Percentiles rank a stretch among this genome's conserved stretches.
Evolutionary conservation across 2,888 invertebrate genomes (phyloP).

Genomic region (Petrophora chlorosata): DNA sequence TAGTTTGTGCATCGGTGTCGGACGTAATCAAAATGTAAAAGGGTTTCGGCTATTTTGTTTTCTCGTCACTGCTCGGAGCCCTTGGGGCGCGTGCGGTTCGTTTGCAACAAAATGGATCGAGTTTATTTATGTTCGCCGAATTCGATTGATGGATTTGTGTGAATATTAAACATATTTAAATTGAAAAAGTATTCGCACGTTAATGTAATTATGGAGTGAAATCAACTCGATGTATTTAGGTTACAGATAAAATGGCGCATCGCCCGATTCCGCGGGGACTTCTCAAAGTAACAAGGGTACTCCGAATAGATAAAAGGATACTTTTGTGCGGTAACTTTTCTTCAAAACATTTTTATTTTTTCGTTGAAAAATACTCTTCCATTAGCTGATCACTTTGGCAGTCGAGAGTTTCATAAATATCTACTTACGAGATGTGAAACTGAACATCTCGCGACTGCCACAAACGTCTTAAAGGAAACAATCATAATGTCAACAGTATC

Average conservation of each 20-base stretch:
- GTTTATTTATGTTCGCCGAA: conserved; percentile 14
- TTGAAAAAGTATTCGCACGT: conserved; percentile 11
- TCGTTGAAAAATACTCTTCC: no score
- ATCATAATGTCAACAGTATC: no score
- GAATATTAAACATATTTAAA: conserved; percentile 16
- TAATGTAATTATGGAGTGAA: conserved; percentile 8
- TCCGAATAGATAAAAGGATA: not conserved
- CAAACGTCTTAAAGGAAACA: no score
- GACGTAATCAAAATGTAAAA: conserved; percentile 16
- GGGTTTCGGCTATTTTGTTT: conserved; percentile 16
- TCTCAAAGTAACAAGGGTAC: not conserved
- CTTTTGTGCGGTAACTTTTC: not conserved
- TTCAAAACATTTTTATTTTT: no score
- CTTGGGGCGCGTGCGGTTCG: not conserved
- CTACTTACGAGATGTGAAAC: no score
- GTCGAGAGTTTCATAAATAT: no score
- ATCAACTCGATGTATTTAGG: not conserved
- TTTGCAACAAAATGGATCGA: conserved; percentile 5
- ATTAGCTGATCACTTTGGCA: no score
- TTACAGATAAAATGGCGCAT: not conserved
- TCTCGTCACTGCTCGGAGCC: conserved; percentile 1
- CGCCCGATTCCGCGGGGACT: not conserved
- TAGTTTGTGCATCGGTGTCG: conserved; percentile 16
- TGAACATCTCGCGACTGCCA: no score
- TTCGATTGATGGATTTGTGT: conserved; percentile 16